phyloP scores from a whole-genome alignment of 92 coral and sea anemone species.

The Heliopora coerulea region DNA sequence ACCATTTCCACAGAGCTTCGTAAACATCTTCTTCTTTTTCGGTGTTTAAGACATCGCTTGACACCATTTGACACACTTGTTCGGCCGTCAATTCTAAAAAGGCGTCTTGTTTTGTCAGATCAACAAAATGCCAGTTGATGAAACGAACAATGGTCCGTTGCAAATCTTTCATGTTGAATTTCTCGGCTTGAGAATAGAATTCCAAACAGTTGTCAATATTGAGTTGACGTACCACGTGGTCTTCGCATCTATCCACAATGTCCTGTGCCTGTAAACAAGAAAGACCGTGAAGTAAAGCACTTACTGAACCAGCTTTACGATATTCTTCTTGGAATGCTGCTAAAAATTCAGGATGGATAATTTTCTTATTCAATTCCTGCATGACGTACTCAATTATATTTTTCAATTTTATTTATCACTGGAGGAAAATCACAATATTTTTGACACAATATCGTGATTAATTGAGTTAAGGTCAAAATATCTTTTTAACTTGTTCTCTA shows the following conservation, averaged over 20 bases:
- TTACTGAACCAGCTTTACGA: background rate
- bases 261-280: conserved; percentile 54
- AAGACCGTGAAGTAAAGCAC: no score
- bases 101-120: conserved; percentile 50
- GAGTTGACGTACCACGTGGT: conserved; percentile 52
- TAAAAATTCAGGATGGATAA: no score
- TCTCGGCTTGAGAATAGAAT: conserved; percentile 60
- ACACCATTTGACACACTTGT: conserved; percentile 57
- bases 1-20: conserved; percentile 87
- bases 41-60: conserved; percentile 73
- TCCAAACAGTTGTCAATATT: conserved; percentile 65
- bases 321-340: background rate
- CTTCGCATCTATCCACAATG: conserved; percentile 59
- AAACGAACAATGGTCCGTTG: conserved; percentile 71
- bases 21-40: conserved; percentile 83
- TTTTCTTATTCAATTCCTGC: no score
- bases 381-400: no score
- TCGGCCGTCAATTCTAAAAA: conserved; percentile 66
- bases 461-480: no score
- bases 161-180: conserved; percentile 57
- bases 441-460: no score
- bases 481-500: no score
- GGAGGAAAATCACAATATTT: no score
- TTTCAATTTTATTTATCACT: no score
- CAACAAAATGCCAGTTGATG: conserved; percentile 81